Percentiles rank a stretch among this genome's conserved stretches.
Conservation (phyloP, 2,888 invertebrate genomes). For the Augiades crinisus region DNA sequence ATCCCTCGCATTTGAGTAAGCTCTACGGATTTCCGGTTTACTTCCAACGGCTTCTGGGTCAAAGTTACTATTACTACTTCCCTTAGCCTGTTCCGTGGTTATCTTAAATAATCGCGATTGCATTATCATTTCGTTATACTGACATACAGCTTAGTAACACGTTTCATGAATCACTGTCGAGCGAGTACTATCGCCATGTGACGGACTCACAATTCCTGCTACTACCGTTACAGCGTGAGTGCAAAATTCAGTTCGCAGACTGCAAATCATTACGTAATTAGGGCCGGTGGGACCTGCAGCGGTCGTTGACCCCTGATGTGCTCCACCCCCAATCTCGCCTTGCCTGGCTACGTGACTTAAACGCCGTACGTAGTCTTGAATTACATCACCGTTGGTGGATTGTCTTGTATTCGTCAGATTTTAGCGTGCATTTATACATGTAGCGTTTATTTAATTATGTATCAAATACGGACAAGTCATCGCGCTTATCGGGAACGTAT, state of each 20-base stretch:
- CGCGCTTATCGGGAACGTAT: neutral
- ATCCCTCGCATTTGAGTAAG: conserved; percentile 11
- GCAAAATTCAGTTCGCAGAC: conserved; percentile 41
- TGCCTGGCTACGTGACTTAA: conserved; percentile 62
- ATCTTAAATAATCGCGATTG: neutral
- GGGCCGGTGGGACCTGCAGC: conserved; percentile 44
- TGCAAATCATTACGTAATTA: conserved; percentile 64
- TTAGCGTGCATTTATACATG: conserved; percentile 1
- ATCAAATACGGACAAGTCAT: neutral
- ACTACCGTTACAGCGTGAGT: conserved; percentile 6
- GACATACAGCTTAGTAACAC: neutral
- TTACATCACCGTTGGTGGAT: conserved; percentile 44
- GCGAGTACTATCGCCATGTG: neutral
- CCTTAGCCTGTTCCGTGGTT: too few species aligned
- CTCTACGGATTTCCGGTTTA: conserved; percentile 1
- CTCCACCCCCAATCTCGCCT: conserved; percentile 49
- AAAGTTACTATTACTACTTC: neutral
- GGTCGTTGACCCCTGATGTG: conserved; percentile 51
- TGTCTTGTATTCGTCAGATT: conserved; percentile 29
- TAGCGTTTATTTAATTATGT: neutral
- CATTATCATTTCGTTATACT: neutral
- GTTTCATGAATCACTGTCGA: neutral
- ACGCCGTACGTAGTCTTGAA: conserved; percentile 45
- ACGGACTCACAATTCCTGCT: neutral
- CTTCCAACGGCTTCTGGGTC: neutral